Conservation (phyloP, 2,113 vertebrate genomes). For the Rynchops niger region DNA sequence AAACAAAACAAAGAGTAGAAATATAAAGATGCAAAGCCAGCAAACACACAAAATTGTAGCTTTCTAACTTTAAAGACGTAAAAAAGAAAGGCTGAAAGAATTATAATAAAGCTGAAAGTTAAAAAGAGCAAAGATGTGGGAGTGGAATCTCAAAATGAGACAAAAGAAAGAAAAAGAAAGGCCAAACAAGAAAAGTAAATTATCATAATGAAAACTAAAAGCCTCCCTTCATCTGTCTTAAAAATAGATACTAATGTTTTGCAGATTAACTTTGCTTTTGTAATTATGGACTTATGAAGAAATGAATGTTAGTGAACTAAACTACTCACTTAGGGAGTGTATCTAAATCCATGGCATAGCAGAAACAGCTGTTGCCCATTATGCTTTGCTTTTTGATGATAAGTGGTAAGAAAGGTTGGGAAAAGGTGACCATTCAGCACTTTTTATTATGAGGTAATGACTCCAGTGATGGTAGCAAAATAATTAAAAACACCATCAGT, state of each 20-base stretch:
- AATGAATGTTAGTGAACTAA: conserved; percentile 17
- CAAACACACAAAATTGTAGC: neutral
- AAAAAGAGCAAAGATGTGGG: conserved; percentile 18
- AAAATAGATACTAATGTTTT: conserved; percentile 59
- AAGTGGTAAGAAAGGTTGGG: conserved; percentile 57
- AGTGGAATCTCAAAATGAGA: neutral
- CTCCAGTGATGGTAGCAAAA: conserved; percentile 40
- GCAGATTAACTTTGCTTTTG: conserved; percentile 39
- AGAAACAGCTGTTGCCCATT: conserved; percentile 63
- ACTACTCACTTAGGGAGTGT: neutral
- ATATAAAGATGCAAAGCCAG: neutral
- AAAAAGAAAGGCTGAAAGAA: neutral
- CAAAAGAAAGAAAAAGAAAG: conserved; percentile 33
- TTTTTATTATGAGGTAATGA: conserved; percentile 51
- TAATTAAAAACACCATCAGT: conserved; percentile 45
- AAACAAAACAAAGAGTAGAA: neutral
- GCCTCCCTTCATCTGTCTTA: neutral
- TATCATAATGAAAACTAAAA: conserved; percentile 44
- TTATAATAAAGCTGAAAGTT: neutral
- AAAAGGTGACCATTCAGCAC: conserved; percentile 57
- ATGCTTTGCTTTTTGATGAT: conserved; percentile 51
- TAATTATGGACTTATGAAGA: conserved; percentile 20
- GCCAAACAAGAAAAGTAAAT: conserved; percentile 44
- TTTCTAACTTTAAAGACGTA: neutral
- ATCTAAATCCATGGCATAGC: neutral